These are phyloP conservation scores for Pavo muticus DNA, from an alignment of 2,113 vertebrate genomes.

Conservation along the genomic window DNA sequence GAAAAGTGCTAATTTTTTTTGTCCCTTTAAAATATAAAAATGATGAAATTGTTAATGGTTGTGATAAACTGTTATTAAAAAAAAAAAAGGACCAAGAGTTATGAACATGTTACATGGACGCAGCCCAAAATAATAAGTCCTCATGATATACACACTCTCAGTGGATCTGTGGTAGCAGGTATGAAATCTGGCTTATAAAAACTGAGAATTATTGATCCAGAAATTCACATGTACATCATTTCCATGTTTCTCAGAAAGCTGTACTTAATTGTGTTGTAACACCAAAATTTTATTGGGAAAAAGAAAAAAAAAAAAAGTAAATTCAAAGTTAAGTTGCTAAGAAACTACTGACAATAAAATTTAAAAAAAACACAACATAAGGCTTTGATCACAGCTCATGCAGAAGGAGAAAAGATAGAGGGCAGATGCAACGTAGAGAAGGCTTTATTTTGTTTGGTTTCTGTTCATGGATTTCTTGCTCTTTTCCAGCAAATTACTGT, in stretches of 20 bases:
- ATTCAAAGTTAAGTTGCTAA: not conserved
- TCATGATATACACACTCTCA: not conserved
- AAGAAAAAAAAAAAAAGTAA: not conserved
- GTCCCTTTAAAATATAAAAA: not conserved
- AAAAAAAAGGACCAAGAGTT: fast-evolving
- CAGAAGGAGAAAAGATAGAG: not conserved
- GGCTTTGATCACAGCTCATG: not conserved
- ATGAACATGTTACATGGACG: not conserved
- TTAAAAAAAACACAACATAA: not conserved
- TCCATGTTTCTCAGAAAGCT: not conserved
- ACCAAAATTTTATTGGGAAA: not conserved
- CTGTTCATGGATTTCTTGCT: not conserved
- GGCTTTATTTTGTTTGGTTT: not conserved
- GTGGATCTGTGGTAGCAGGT: not conserved
- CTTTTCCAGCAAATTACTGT: not conserved
- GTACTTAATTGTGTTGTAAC: not conserved
- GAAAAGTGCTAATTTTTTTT: not conserved
- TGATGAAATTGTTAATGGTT: not conserved
- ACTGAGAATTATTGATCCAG: not conserved
- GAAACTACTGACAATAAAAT: not conserved
- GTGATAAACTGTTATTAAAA: not conserved
- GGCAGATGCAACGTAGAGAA: not conserved
- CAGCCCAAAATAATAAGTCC: not conserved
- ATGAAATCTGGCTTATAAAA: constrained; percentile 5
- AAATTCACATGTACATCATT: not conserved